Percentiles rank a stretch among this genome's conserved stretches.
phyloP scores from a whole-genome alignment of 2,797 vertebrate genomes.

The Sebastes aleutianus region DNA sequence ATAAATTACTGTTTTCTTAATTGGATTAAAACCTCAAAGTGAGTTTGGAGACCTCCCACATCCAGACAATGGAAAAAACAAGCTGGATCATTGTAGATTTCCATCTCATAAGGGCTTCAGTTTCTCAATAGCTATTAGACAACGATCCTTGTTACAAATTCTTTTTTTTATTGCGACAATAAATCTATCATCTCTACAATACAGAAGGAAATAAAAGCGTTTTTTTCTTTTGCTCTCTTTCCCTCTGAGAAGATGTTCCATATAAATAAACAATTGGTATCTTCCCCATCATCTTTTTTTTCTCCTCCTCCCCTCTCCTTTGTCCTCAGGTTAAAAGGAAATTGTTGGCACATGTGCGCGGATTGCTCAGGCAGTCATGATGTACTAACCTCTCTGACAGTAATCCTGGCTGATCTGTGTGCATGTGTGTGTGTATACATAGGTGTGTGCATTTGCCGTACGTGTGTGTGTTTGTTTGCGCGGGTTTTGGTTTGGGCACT shows the following conservation, averaged over 20 bases:
- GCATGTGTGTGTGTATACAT: conserved; percentile 18
- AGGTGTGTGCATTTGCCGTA: conserved; percentile 14
- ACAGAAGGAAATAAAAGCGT: conserved; percentile 49
- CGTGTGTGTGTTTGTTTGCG: conserved; percentile 42
- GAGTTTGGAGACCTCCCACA: conserved; percentile 77
- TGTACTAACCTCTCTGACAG: conserved; percentile 72
- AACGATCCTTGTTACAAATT: conserved; percentile 72
- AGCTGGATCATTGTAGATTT: conserved; percentile 62
- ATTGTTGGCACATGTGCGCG: conserved; percentile 71
- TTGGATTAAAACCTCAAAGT: conserved; percentile 78
- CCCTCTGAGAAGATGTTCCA: conserved; percentile 50
- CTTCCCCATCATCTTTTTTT: conserved; percentile 47
- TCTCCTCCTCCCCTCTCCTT: conserved; percentile 34
- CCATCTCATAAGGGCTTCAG: conserved; percentile 57
- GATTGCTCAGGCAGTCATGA: conserved; percentile 71
- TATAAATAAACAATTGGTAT: conserved; percentile 78
- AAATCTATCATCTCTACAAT: conserved; percentile 77
- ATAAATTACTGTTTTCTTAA: conserved; percentile 76
- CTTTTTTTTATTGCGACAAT: conserved; percentile 79
- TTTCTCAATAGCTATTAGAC: conserved; percentile 70
- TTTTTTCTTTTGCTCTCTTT: not conserved
- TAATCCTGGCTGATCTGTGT: conserved; percentile 75
- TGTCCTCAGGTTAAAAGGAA: conserved; percentile 76
- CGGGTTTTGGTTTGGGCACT: conserved; percentile 28
- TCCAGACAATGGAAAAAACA: conserved; percentile 60